Conservation (phyloP, 2,888 invertebrate species). For the Microctonus brassicae region DNA sequence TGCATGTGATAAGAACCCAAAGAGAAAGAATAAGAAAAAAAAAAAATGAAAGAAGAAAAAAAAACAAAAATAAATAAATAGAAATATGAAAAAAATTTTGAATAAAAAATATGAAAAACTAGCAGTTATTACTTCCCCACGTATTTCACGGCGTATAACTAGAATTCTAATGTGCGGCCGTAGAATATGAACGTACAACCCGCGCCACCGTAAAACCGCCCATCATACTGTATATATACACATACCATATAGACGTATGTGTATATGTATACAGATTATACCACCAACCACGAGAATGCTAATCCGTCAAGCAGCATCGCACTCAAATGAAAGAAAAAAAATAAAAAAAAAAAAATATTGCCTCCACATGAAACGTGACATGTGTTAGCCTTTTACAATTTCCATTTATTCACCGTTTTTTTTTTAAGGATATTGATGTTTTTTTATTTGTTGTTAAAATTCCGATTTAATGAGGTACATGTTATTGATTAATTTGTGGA, state of each 20-base stretch:
- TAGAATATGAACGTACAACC: background rate
- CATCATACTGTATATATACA: conserved; percentile 7
- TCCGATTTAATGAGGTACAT: too few relatives aligned
- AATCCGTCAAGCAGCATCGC: conserved; percentile 24
- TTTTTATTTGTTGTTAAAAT: too few relatives aligned
- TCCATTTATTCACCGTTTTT: background rate
- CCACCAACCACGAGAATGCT: conserved; percentile 37
- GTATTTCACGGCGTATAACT: conserved; percentile 40
- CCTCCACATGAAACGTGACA: conserved; percentile 1
- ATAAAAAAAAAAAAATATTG: background rate
- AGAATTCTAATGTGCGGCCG: conserved; percentile 45
- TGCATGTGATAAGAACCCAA: conserved; percentile 10
- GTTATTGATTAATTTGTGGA: too few relatives aligned
- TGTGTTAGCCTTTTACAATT: background rate
- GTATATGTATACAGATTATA: background rate
- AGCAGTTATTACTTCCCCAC: background rate
- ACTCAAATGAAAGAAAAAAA: conserved; percentile 18
- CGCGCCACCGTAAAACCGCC: conserved; percentile 41
- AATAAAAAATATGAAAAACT: background rate
- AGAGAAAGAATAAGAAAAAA: background rate
- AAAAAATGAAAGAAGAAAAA: background rate
- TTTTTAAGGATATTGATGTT: too few relatives aligned
- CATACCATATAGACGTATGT: background rate
- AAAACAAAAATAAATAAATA: too few relatives aligned
- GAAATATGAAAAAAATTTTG: too few relatives aligned